Evolutionary conservation across 92 coral and sea anemone species (phyloP), one percentile per base, ranked within the genome.

Genomic region (Hydrozoanthus gracilis): DNA sequence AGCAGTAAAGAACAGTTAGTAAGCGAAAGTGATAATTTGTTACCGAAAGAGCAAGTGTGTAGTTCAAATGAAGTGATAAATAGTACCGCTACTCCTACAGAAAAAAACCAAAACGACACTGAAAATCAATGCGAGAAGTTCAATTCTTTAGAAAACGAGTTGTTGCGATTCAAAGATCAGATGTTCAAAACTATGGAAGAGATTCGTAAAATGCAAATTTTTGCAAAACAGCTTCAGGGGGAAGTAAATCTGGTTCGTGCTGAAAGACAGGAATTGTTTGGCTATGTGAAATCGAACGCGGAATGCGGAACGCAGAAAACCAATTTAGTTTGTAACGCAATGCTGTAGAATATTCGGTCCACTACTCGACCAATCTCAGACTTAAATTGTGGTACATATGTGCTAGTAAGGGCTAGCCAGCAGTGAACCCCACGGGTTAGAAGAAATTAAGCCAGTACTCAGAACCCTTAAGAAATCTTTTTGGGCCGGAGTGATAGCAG

Each of bases 61-160:
- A 0, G 2, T 44, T 18, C 27, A 6, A 58, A 78, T 1, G 15
- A 78, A 35, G 72, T 7, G 84, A 46, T 52, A 46, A 15, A 61
- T 44, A 61, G 62, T 60, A 8, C 44, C 16, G 5, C 3, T 20
- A 20, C 13, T 79, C 9, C 7, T 6, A n/a, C 72, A 44, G 44
- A 44, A 39, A 13, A 55, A 77, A 1, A 11, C 11, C 27, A 12
- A 0, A 60, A 79, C 7, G 73, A 7, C n/a, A 48, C 62, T 9
- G 13, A 65, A 27, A 65, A 12, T 66, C 60, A 65, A 4, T 52
- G 4, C 44, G 66, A 54, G 51, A 80, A 12, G 48, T 66, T 80
- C 66, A 46, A 50, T 65, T 70, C 49, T 8, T 48, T 80, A 17
- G 85, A 80, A 65, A 64, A 64, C 18, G 85, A 80, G 48, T 46